Conservation (phyloP, 2,888 invertebrate species). For the Tyria jacobaeae region DNA sequence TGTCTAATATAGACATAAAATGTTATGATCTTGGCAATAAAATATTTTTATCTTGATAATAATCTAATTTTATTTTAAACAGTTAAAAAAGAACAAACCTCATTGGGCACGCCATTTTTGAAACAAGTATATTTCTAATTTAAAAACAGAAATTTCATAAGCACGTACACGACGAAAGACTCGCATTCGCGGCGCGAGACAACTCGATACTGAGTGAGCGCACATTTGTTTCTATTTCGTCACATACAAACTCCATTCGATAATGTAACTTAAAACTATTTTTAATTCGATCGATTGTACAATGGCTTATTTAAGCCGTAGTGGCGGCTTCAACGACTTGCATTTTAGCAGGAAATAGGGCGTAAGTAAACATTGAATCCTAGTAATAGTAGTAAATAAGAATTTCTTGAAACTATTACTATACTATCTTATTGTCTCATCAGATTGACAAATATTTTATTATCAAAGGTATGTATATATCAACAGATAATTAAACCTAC, state of each 20-base stretch:
- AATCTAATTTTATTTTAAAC: no score
- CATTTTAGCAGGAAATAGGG: slow-evolving; percentile 24
- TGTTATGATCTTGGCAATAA: background rate
- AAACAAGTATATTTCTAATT: slow-evolving; percentile 16
- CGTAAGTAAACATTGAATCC: slow-evolving; percentile 1
- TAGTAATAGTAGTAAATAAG: background rate
- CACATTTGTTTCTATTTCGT: slow-evolving; percentile 59
- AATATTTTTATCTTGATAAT: no score
- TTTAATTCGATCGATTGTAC: slow-evolving; percentile 42
- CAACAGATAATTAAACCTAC: no score
- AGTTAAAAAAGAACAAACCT: slow-evolving; percentile 58
- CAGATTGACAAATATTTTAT: no score
- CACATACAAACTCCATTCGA: slow-evolving; percentile 44
- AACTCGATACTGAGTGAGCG: slow-evolving; percentile 57
- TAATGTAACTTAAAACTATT: slow-evolving; percentile 60
- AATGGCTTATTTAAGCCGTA: slow-evolving; percentile 32
- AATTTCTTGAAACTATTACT: no score
- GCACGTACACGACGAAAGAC: slow-evolving; percentile 42
- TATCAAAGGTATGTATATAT: no score
- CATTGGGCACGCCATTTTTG: slow-evolving; percentile 80
- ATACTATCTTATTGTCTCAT: no score
- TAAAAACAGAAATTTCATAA: slow-evolving; percentile 15
- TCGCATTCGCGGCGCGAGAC: slow-evolving; percentile 60
- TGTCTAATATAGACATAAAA: background rate
- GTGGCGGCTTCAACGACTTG: slow-evolving; percentile 22